Base-by-base conservation (phyloP, 2,888 invertebrate species). In the Achlya flavicornis region DNA sequence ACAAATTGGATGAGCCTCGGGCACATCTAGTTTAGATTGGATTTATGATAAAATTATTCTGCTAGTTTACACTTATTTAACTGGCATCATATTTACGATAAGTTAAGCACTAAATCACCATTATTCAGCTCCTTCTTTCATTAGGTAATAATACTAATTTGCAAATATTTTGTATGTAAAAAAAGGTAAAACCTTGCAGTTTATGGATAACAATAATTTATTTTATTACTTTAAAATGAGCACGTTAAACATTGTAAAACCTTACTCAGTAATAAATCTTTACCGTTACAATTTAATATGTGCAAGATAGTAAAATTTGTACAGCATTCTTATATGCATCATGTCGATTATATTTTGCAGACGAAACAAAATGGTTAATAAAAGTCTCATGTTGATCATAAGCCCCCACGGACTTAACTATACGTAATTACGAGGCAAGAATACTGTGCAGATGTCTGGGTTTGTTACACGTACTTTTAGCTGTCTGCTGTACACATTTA, bases 371-470 rank as follows among this genome's bases (percentile, higher is more conserved):
- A 53, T 19, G 19, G 19, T 53, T 53, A 19, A 19, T 53, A 53
- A 16, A 53, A 53, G 16, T 53, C 1, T 53, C 53, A 53, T 19
- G 19, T 10, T 53, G 19, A 53, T 53, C 53, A 65, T 65, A 68
- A 64, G 61, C 32, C 63, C 63, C 66, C 60, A 32, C 58, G 53
- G 61, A 65, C 66, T 63, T 72, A 70, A 71, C 71, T 70, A 70
- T 67, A 67, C 66, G 66, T 71, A 73, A 74, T 74, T 73, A 71
- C 65, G 65, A 64, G 57, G 43, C 64, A 57, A 59, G 65, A 65
- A 63, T 61, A 65, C 63, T 61, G 65, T 62, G 66, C 63, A 62
- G 64, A 63, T 62, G 65, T 66, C 26, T 53, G 53, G 53, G 14
- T 53, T 53, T 53, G 53, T 53, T 53, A 53, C 53, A 53, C 19